These are phyloP conservation scores for Eremobia ochroleuca DNA, from an alignment of 2,888 invertebrate genomes.

Conservation along the genomic window DNA sequence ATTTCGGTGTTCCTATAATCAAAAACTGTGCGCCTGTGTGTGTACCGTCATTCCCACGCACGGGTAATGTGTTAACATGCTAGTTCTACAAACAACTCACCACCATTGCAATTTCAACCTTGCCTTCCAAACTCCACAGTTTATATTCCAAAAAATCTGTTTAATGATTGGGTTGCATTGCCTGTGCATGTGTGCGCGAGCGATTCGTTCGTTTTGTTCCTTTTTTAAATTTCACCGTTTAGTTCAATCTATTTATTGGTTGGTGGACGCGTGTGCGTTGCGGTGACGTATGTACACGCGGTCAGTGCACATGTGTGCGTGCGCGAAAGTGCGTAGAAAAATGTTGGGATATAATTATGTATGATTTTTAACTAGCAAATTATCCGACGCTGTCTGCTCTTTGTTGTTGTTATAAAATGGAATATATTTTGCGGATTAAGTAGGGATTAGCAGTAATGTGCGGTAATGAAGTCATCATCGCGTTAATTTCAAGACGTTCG, in stretches of 20 bases:
- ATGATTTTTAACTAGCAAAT: conserved; percentile 76
- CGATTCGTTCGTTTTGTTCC: conserved; percentile 90
- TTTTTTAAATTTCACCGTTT: conserved; percentile 91
- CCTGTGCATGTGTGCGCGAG: conserved; percentile 81
- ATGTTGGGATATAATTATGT: conserved; percentile 85
- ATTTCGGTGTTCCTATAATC: conserved; percentile 90
- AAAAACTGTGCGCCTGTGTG: conserved; percentile 81
- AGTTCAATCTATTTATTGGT: conserved; percentile 91
- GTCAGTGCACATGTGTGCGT: conserved; percentile 71
- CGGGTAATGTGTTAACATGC: conserved; percentile 85
- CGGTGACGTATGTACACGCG: conserved; percentile 77
- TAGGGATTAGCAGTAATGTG: conserved; percentile 9
- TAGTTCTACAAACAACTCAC: conserved; percentile 82
- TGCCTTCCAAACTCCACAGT: conserved; percentile 59
- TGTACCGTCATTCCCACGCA: conserved; percentile 84
- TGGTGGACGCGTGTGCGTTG: conserved; percentile 83
- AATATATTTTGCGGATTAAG: background rate
- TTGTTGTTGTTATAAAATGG: conserved; percentile 40
- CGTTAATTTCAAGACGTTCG: conserved; percentile 26
- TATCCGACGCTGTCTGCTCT: conserved; percentile 55
- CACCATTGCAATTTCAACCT: conserved; percentile 70
- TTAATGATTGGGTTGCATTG: conserved; percentile 89
- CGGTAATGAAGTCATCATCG: conserved; percentile 38
- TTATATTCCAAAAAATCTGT: conserved; percentile 60
- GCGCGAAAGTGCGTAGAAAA: conserved; percentile 90